These are phyloP conservation scores for Rhynchomys soricoides DNA, from an alignment of 2,113 vertebrate genomes.

Conservation along the genomic window DNA sequence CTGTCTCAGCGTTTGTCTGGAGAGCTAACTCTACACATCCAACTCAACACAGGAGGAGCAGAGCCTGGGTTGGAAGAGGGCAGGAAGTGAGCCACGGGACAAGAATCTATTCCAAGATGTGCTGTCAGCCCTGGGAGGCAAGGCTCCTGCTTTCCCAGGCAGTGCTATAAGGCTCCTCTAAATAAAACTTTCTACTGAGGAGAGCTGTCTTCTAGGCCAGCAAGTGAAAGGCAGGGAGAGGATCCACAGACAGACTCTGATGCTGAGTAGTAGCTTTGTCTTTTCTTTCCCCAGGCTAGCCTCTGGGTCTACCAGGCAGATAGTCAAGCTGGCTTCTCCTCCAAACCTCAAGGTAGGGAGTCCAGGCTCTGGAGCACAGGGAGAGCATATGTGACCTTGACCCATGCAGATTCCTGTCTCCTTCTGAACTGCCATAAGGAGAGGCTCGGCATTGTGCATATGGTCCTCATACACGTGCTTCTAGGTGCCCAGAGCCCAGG, in stretches of 20 bases:
- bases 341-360: neutral
- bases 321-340: neutral
- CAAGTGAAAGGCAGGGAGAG: neutral
- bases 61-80: neutral
- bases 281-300: neutral
- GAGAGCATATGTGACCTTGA: neutral
- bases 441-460: accelerated
- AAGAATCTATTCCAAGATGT: neutral
- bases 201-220: neutral
- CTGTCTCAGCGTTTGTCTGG: neutral
- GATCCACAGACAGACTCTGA: neutral
- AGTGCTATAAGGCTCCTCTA: neutral
- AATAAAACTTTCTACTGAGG: neutral
- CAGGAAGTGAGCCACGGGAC: neutral
- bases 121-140: neutral
- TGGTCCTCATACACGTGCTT: neutral
- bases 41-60: neutral
- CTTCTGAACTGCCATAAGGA: neutral
- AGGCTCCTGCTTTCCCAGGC: neutral
- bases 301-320: neutral
- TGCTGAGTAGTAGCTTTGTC: neutral
- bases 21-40: neutral
- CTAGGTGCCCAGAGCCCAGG: neutral
- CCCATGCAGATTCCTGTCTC: neutral
- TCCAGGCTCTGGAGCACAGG: neutral